Base-by-base conservation (phyloP, 2,888 invertebrate genomes). In the Acanthosepion pharaonis region DNA sequence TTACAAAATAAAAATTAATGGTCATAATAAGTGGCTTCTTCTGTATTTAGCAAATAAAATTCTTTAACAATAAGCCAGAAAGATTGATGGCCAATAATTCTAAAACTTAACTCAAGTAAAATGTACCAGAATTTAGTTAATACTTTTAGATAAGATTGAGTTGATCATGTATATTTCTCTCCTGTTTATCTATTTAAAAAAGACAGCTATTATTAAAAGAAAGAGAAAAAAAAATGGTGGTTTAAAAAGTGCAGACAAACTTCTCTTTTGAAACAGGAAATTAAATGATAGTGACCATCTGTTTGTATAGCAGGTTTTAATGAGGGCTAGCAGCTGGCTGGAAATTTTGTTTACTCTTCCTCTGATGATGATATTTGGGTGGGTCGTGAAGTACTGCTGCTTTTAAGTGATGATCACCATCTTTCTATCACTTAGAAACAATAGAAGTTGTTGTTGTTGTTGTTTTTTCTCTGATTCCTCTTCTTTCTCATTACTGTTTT, bases 281-380 rank as follows among this genome's bases (percentile, higher is more conserved):
- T 78, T 78, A 78, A 78, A 78, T 78, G 78, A 78, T 78, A 78
- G 78, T 78, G 78, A 78, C 78, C 78, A 78, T 78, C 78, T 78
- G 78, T 78, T 78, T 78, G 33, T 78, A 11, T n/a, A 33, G 78
- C 78, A n/a, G n/a, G 78, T n/a, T 33, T 78, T 78, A 78, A 78
- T 78, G 78, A 33, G n/a, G 3, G n/a, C 11, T 78, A 78, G 78
- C 78, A 78, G 78, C 78, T 78, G 78, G 78, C 78, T 78, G 6
- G 18, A 78, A 78, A 78, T n/a, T 78, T n/a, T 78, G 78, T 78
- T 78, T 78, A 78, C 78, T 33, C 78, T 78, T 78, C 15, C n/a
- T 78, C 78, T 33, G 33, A 33, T 78, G 78, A 78, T 9, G 15
- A 15, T 18, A 9, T n/a, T 20, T n/a, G n/a, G 11, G n/a, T 3